phyloP scores from a whole-genome alignment of 2,113 vertebrate genomes.

The mouse (Mus musculus) region DNA sequence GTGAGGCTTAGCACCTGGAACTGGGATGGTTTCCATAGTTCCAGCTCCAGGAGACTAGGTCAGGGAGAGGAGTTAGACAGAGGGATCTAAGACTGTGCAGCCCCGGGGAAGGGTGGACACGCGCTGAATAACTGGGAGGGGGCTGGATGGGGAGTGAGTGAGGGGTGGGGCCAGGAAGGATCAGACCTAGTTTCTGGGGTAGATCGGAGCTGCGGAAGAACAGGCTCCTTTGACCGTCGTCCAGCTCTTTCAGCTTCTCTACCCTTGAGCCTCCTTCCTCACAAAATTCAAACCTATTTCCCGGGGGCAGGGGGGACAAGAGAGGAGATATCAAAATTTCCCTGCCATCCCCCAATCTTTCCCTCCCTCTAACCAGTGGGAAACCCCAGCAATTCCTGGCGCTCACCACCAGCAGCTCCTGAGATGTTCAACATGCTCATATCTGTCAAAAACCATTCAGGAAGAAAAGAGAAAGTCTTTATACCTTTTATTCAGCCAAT shows the following conservation, averaged over 20 bases:
- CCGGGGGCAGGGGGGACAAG: not conserved
- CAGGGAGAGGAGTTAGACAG: not conserved
- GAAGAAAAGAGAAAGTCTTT: slow-evolving; percentile 43
- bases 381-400: not conserved
- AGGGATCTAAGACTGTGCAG: too few species aligned
- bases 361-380: not conserved
- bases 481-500: slow-evolving; percentile 86
- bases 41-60: not conserved
- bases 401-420: slow-evolving; percentile 4
- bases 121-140: not conserved
- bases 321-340: not conserved
- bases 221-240: not conserved
- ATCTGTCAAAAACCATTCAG: slow-evolving; percentile 27
- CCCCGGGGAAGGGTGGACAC: too few species aligned
- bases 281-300: not conserved
- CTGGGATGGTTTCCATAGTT: not conserved
- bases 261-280: not conserved
- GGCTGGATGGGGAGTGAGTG: accelerated
- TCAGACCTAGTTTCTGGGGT: accelerated
- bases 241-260: not conserved
- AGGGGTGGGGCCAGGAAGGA: not conserved
- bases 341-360: accelerated
- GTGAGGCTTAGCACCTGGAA: not conserved
- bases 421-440: not conserved
- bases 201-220: not conserved